These are phyloP conservation scores for Liposcelis brunnea DNA, from an alignment of 2,888 invertebrate genomes.

Conservation along the genomic window DNA sequence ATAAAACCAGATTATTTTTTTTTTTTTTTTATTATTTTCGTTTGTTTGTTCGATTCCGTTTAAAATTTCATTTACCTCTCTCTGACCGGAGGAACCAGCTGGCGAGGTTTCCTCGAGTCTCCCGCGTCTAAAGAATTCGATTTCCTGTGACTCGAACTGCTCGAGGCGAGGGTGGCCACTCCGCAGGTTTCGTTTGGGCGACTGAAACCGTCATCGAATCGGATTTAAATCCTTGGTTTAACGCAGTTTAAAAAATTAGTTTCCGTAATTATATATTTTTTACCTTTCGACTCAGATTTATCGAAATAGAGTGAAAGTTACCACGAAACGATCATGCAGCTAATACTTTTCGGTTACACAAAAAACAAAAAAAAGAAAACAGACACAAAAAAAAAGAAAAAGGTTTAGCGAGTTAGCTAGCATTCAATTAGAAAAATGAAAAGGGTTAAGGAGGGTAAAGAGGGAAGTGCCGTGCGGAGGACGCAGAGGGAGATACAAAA, in stretches of 20 bases:
- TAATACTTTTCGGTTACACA: too few relatives aligned
- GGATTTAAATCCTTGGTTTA: background rate
- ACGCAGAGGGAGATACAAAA: background rate
- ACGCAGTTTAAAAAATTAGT: background rate
- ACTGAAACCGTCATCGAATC: background rate
- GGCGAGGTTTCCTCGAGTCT: slow-evolving; percentile 25
- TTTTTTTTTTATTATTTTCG: too few relatives aligned
- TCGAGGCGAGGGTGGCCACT: background rate
- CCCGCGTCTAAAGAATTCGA: slow-evolving; percentile 69
- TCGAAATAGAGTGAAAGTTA: too few relatives aligned
- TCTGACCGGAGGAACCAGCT: slow-evolving; percentile 30
- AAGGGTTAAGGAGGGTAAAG: too few relatives aligned
- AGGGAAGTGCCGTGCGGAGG: too few relatives aligned
- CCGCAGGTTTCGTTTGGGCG: slow-evolving; percentile 1
- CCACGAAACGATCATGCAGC: too few relatives aligned
- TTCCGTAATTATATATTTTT: too few relatives aligned
- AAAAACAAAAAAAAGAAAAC: too few relatives aligned
- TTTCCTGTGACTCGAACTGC: slow-evolving; percentile 41
- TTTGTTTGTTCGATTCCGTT: too few relatives aligned
- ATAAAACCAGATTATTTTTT: slow-evolving; percentile 6
- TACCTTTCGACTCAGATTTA: too few relatives aligned
- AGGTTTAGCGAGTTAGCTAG: too few relatives aligned
- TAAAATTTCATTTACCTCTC: slow-evolving; percentile 28
- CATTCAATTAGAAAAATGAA: too few relatives aligned
- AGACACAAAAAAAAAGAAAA: slow-evolving; percentile 11